Evolutionary conservation across 2,113 vertebrate genomes (phyloP), one percentile per base, ranked within the genome.

Genomic region (Notarius quadriscutis): DNA sequence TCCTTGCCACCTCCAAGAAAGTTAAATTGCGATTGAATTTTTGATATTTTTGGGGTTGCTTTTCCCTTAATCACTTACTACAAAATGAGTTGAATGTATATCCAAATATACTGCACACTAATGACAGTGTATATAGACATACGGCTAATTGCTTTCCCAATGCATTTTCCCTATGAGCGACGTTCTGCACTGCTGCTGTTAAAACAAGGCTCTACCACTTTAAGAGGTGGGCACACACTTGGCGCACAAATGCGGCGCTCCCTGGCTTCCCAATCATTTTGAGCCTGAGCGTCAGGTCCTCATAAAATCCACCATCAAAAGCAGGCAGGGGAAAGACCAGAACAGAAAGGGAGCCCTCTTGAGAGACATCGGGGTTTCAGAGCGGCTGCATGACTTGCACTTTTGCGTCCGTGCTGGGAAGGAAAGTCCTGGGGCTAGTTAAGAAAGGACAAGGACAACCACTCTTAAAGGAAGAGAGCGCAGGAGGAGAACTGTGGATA

Each of bases 321-420:
- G 74, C 34, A 80, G 60, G 50, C 69, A 41, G 67, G 30, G 48
- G 55, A 27, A 84, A 75, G 51, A 83, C 34, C 55, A 62, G 22
- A 10, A 62, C 10, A 60, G 55, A 78, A 81, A 60, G 48, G 22
- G 67, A 25, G 74, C n/a, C 48, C 58, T 84, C 62, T 86, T 75
- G 34, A 58, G 57, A 74, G 81, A 75, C 34, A 18, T 48, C 5
- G 5, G 77, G n/a, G 75, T 57, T 89, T 72, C 20, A 69, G 63
- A 85, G 86, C 87, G 63, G 87, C 91, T 91, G 92, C 91, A 93
- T 94, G 93, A 95, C 93, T 94, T 94, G 94, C 93, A 94, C 92
- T 94, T 94, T 94, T 91, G 91, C 88, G 92, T 71, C 92, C 91
- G 85, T 90, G 75, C 77, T 87, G 86, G 90, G 72, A 88, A 85